These are phyloP conservation scores for Coregonus suidteri DNA, from an alignment of 2,797 vertebrate genomes.

Conservation along the genomic window DNA sequence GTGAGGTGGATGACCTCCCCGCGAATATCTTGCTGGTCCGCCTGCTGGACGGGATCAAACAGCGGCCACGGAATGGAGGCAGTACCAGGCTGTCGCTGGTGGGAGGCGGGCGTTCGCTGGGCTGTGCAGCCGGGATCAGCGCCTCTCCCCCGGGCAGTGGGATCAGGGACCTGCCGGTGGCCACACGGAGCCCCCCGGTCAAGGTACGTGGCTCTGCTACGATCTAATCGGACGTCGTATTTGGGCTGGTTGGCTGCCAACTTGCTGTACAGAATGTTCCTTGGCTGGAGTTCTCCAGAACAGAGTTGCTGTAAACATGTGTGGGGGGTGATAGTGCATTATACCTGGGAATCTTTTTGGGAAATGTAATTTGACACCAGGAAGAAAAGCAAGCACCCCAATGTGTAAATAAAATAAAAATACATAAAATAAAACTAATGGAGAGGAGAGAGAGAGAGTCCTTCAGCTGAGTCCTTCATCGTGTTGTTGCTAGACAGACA, in stretches of 20 bases:
- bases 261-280: constrained; percentile 6
- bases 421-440: too few relatives aligned
- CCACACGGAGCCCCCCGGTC: constrained; percentile 77
- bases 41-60: constrained; percentile 92
- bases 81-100: constrained; percentile 61
- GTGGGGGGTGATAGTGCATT: background rate
- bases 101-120: constrained; percentile 69
- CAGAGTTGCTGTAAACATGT: background rate
- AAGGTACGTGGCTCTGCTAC: constrained; percentile 69
- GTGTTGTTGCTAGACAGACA: constrained; percentile 10
- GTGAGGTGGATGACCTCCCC: constrained; percentile 93
- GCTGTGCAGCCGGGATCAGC: constrained; percentile 75
- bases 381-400: background rate
- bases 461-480: constrained; percentile 31
- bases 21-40: constrained; percentile 95
- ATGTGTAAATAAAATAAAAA: background rate
- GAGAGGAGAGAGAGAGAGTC: background rate
- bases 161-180: constrained; percentile 72
- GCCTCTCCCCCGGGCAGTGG: constrained; percentile 78
- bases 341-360: background rate
- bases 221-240: background rate
- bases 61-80: constrained; percentile 81
- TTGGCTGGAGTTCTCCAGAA: background rate
- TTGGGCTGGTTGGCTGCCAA: background rate
- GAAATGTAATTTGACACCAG: constrained; percentile 13